Base-by-base conservation (phyloP, 1,140 invertebrate species). In the Pseudomyrmex cubaensis region DNA sequence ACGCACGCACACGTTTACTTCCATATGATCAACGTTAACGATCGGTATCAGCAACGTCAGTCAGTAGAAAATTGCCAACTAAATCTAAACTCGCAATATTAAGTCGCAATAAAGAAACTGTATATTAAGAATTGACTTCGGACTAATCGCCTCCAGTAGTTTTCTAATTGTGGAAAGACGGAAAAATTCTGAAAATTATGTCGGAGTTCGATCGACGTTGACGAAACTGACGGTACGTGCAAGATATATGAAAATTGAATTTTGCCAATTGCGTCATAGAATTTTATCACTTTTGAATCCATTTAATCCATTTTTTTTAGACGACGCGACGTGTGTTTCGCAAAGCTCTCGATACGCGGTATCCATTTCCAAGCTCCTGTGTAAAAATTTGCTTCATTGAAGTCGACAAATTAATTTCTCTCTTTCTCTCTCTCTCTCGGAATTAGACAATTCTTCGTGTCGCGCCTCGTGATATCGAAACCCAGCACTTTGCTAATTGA, bases 151-250 rank as follows among this genome's bases (percentile, higher is more conserved):
- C 13, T n/a, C n/a, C 25, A 20, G 35, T 7, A 35, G 35, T 35
- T 35, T 35, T 7, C 66, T 77, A 56, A 56, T 35, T 56, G 46
- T 15, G 15, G 10, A 12, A 15, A 8, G 44, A 69, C 20, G 15
- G 1, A 2, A 52, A 52, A 67, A n/a, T 20, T 48, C 20, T 10
- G 61, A 66, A 20, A 66, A 52, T 69, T 20, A 52, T 7, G 25
- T 57, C 13, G 5, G 50, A 78, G 17, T 25, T 78, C 56, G 22
- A 46, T 20, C 17, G 63, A 78, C 35, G 17, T 67, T 46, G 61
- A 10, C 50, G 48, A 76, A 76, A 76, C 48, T 20, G 15, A 35
- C 13, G 44, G 25, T 20, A 56, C 25, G 20, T 22, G n/a, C 35
- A 35, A 64, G 46, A 54, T 48, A 54, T 48, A 56, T 44, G 63